Conservation (phyloP, 2,797 vertebrate species). For the Pristis pectinata region DNA sequence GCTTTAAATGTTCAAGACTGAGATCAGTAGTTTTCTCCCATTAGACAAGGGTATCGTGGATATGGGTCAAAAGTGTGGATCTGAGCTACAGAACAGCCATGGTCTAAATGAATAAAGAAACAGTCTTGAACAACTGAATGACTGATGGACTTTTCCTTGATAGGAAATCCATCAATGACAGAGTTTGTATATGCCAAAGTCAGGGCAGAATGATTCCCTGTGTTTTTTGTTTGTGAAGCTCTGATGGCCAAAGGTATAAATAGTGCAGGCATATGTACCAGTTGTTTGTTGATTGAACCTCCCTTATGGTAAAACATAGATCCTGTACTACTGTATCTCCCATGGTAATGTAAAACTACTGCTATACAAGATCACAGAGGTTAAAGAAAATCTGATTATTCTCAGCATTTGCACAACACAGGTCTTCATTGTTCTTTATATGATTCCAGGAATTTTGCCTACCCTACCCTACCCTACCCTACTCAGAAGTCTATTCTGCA, state of each 20-base stretch:
- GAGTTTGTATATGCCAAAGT: background rate
- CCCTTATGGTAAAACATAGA: background rate
- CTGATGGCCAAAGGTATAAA: background rate
- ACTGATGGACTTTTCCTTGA: background rate
- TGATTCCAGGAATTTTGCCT: background rate
- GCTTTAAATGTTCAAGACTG: background rate
- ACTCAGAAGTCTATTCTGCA: background rate
- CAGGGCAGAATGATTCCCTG: background rate
- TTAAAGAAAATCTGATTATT: background rate
- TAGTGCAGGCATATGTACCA: background rate
- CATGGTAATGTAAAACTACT: background rate
- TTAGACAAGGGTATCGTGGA: background rate
- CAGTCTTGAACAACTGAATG: background rate
- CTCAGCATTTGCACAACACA: background rate
- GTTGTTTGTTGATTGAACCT: background rate
- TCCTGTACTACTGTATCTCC: background rate
- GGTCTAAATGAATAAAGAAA: background rate
- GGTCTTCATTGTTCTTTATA: background rate
- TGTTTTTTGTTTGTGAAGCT: no score
- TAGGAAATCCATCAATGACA: background rate
- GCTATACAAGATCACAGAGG: background rate
- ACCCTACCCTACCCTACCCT: background rate
- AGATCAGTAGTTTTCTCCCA: background rate
- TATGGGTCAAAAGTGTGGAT: background rate
- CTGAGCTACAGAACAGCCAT: background rate